Conservation (phyloP, 2,888 invertebrate genomes). For the Aleiodes testaceus region DNA sequence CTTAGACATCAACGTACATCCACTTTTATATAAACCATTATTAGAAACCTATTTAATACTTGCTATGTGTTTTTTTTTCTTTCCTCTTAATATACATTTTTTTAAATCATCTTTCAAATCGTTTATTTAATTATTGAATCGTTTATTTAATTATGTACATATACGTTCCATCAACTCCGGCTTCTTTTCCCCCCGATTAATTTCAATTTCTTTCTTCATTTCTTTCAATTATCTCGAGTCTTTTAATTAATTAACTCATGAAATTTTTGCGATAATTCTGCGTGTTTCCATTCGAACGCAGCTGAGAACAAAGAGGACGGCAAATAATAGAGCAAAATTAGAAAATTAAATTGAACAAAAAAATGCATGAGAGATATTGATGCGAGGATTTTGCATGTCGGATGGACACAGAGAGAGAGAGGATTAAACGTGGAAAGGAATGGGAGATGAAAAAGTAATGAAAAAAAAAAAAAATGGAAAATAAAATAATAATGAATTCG, state of each 20-base stretch:
- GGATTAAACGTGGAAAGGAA: constrained; percentile 27
- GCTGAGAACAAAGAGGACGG: constrained; percentile 32
- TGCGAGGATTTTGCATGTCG: constrained; percentile 15
- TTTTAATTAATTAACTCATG: neutral
- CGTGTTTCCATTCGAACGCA: too few species aligned
- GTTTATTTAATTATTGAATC: constrained; percentile 50
- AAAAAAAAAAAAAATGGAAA: constrained; percentile 48
- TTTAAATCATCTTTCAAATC: constrained; percentile 43
- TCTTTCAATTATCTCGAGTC: constrained; percentile 10
- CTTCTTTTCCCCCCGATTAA: constrained; percentile 15
- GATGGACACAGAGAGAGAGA: neutral
- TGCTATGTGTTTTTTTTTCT: constrained; percentile 60
- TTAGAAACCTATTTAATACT: constrained; percentile 71
- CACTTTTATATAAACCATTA: constrained; percentile 70
- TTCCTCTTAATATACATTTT: constrained; percentile 63
- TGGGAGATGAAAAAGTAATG: constrained; percentile 42
- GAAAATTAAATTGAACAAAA: constrained; percentile 42
- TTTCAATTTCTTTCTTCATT: constrained; percentile 35
- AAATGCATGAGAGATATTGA: constrained; percentile 26
- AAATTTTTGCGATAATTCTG: neutral
- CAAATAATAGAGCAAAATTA: constrained; percentile 36
- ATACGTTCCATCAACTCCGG: constrained; percentile 49
- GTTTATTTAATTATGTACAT: constrained; percentile 61
- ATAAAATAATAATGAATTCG: constrained; percentile 53
- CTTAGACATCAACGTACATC: constrained; percentile 72